Base-by-base conservation (phyloP, 2,113 vertebrate genomes). In the Chaetura pelagica region DNA sequence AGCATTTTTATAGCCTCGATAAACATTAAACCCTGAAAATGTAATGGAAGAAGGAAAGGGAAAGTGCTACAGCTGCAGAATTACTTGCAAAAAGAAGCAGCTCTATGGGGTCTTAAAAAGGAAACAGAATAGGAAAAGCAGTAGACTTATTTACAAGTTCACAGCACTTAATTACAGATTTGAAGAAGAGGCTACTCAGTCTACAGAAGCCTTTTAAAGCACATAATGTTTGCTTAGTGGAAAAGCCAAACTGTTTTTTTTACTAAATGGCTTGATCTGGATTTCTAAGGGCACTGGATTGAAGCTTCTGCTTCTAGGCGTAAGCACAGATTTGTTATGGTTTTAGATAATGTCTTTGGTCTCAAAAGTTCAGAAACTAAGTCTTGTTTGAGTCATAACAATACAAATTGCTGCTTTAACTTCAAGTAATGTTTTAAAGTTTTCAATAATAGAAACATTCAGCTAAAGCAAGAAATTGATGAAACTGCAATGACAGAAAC, bases 291-390 rank as follows among this genome's bases (percentile, higher is more conserved):
- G 40, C 66, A 72, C 13, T 57, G 69, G 52, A 89, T 84, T 82
- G 57, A 86, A 44, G 73, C 48, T 92, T 57, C 72, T 91, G 76
- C 44, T 84, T 68, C 76, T 12, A 72, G 32, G 26, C 2, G 0
- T 57, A 72, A 64, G 22, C 13, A 72, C 13, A 78, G 69, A 91
- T 89, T 63, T 59, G 16, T 57, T 52, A 17, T 26, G 48, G 89
- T 84, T 90, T 92, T n/a, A 82, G 58, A 72, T 59, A 67, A 84
- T 34, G 42, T 57, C 63, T 79, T 79, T 87, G 46, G 66, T 78
- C 49, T 81, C 72, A 81, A 64, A 40, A 75, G 66, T 91, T 94
- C 87, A 91, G 86, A 94, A 90, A 89, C 49, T 30, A 46, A 80
- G 27, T 35, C 13, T 78, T 84, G 44, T 87, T 87, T 84, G 68